phyloP scores from a whole-genome alignment of 2,888 invertebrate species.

The Hyles lineata region DNA sequence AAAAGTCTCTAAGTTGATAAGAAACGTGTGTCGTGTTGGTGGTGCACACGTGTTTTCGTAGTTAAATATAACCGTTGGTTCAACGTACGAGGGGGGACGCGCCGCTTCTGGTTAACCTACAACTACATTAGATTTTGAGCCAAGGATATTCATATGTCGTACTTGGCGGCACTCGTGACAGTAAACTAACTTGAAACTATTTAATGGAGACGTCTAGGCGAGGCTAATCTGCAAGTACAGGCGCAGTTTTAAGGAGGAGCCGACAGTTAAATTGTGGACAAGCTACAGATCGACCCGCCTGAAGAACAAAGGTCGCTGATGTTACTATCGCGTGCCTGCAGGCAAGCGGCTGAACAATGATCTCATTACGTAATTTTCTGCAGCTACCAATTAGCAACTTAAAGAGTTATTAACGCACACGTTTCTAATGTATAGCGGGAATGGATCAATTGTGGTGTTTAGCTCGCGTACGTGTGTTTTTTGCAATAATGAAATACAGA shows the following conservation, averaged over 20 bases:
- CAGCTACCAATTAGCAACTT: constrained; percentile 33
- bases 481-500: constrained; percentile 26
- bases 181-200: background rate
- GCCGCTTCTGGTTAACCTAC: constrained; percentile 71
- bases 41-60: constrained; percentile 75
- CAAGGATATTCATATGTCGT: constrained; percentile 10
- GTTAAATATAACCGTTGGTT: constrained; percentile 82
- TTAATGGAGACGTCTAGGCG: background rate
- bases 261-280: constrained; percentile 4
- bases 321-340: constrained; percentile 36
- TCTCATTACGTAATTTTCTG: constrained; percentile 45
- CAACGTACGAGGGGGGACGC: constrained; percentile 73
- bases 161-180: background rate
- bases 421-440: background rate
- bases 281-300: constrained; percentile 19
- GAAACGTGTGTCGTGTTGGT: constrained; percentile 65
- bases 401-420: constrained; percentile 12
- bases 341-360: constrained; percentile 48
- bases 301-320: constrained; percentile 34
- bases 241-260: background rate
- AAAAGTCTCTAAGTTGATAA: constrained; percentile 65
- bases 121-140: constrained; percentile 44
- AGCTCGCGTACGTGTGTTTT: constrained; percentile 31
- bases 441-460: constrained; percentile 26
- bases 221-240: constrained; percentile 10